These are phyloP conservation scores for Aleadryas rufinucha DNA, from an alignment of 2,113 vertebrate species.

Conservation along the genomic window DNA sequence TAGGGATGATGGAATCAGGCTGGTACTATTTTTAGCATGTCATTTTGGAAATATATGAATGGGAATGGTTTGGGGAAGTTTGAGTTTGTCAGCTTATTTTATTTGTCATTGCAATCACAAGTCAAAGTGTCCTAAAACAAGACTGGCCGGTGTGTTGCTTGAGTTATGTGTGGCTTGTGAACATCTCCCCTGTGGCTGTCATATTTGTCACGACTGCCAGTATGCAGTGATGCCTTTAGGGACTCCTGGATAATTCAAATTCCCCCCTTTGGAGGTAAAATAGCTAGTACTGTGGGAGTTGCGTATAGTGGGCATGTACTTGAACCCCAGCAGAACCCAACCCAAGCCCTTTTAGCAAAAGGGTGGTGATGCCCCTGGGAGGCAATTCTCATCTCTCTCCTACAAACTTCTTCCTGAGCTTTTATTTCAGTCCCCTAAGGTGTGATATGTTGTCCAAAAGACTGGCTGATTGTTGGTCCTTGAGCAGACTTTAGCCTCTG, in stretches of 20 bases:
- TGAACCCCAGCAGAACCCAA: neutral
- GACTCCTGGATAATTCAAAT: neutral
- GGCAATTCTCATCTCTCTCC: neutral
- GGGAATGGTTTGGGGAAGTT: neutral
- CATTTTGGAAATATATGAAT: neutral
- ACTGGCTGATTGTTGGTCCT: neutral
- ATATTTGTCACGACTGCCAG: neutral
- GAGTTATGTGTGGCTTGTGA: neutral
- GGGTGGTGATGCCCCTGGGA: neutral
- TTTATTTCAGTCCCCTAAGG: neutral
- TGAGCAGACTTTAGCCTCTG: neutral
- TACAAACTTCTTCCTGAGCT: neutral
- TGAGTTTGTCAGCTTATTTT: neutral
- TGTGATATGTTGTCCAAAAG: neutral
- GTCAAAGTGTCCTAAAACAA: neutral
- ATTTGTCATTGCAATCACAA: neutral
- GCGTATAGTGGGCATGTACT: neutral
- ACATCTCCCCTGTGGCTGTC: neutral
- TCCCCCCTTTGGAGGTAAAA: neutral
- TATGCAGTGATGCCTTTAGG: neutral
- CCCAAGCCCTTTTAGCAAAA: neutral
- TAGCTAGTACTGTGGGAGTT: neutral
- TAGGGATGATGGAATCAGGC: neutral
- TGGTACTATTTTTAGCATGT: neutral
- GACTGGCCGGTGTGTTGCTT: neutral